Percentiles rank a stretch among this genome's conserved stretches.
Evolutionary conservation across 2,888 invertebrate genomes (phyloP).

Genomic region (Catonia carolina): DNA sequence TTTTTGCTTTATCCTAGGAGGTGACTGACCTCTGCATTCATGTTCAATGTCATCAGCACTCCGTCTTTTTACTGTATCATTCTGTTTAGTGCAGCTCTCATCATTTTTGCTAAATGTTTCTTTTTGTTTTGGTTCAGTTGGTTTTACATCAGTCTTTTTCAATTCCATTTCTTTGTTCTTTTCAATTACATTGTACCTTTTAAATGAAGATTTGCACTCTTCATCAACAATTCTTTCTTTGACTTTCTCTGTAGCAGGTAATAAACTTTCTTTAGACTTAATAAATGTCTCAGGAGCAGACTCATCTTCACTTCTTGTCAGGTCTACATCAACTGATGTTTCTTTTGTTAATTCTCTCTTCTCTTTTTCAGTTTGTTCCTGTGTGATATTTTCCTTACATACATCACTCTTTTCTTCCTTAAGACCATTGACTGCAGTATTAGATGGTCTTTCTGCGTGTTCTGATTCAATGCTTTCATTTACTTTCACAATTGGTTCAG

Average conservation of each 20-base stretch:
- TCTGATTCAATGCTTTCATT: background rate
- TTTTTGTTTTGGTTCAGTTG: too few species aligned
- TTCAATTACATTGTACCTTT: too few species aligned
- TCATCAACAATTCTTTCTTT: background rate
- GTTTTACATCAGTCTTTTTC: background rate
- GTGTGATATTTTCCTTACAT: constrained; percentile 1
- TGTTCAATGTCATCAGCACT: background rate
- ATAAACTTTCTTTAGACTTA: background rate
- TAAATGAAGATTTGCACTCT: background rate
- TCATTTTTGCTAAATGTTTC: too few species aligned
- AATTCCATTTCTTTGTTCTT: too few species aligned
- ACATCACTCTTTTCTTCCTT: constrained; percentile 5
- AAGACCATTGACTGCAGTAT: constrained; percentile 3
- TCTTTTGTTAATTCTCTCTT: constrained; percentile 38
- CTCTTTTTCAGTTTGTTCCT: constrained; percentile 32
- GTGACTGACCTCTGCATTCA: background rate
- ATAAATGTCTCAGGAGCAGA: constrained; percentile 47
- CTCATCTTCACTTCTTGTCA: constrained; percentile 39
- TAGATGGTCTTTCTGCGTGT: background rate
- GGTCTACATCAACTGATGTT: constrained; percentile 43
- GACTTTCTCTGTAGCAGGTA: background rate
- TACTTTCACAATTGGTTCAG: background rate
- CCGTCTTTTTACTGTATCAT: too few species aligned
- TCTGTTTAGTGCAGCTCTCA: too few species aligned
- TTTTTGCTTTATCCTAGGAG: constrained; percentile 1